These are phyloP conservation scores for Ptilorrhoa leucosticta DNA, from an alignment of 2,113 vertebrate species.

Conservation along the genomic window DNA sequence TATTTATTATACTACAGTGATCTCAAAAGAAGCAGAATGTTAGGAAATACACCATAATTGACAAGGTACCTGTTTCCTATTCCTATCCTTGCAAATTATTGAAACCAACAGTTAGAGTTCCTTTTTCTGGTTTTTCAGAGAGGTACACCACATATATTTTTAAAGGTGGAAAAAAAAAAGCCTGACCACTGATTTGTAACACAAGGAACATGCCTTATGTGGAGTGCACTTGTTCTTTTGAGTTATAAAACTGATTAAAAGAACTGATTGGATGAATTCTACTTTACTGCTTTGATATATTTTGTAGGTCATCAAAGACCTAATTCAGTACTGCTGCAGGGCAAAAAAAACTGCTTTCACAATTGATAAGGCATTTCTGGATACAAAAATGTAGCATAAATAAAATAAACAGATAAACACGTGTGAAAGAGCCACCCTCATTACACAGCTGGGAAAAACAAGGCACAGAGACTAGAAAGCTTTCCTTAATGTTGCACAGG, in stretches of 20 bases:
- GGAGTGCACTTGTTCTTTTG: background rate
- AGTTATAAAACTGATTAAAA: background rate
- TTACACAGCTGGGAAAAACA: background rate
- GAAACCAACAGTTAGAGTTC: background rate
- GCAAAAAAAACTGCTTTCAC: background rate
- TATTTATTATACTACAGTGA: background rate
- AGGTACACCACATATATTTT: background rate
- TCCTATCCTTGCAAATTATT: background rate
- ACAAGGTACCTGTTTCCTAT: background rate
- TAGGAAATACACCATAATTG: background rate
- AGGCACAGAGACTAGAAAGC: background rate
- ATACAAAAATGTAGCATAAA: background rate
- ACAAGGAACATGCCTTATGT: background rate
- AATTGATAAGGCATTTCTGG: background rate
- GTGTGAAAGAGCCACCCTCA: background rate
- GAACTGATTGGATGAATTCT: background rate
- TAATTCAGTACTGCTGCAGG: background rate
- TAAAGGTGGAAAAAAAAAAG: background rate
- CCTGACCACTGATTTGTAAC: background rate
- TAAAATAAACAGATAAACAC: background rate
- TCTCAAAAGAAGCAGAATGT: background rate
- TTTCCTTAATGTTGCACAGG: background rate
- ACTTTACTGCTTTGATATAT: background rate
- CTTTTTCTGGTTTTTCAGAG: background rate
- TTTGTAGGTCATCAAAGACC: background rate